These are phyloP conservation scores for Scaptodrosophila lebanonensis DNA, from an alignment of 1,140 invertebrate species.

Conservation along the genomic window DNA sequence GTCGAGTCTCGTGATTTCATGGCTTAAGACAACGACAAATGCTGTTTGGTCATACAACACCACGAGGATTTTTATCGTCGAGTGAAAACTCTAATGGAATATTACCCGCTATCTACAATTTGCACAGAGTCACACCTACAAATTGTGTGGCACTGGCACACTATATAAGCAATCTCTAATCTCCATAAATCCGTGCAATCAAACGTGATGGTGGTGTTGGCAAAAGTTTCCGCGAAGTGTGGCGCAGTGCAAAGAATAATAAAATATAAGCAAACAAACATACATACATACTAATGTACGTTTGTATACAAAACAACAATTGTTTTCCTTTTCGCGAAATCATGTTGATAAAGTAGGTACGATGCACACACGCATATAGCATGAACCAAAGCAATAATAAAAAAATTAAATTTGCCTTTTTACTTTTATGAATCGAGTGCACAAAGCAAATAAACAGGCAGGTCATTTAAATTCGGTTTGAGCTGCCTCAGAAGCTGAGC, in stretches of 20 bases:
- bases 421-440: constrained; percentile 45
- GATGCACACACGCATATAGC: not conserved
- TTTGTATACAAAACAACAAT: too few species aligned
- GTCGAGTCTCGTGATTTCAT: too few species aligned
- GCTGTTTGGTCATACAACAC: too few species aligned
- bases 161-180: too few species aligned
- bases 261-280: too few species aligned
- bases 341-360: constrained; percentile 53
- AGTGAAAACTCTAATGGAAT: too few species aligned
- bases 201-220: constrained; percentile 30
- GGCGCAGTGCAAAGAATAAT: constrained; percentile 12
- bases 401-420: constrained; percentile 22
- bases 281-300: too few species aligned
- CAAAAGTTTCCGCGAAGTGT: constrained; percentile 70
- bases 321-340: constrained; percentile 19
- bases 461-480: not conserved
- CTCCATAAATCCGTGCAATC: constrained; percentile 38
- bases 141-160: too few species aligned
- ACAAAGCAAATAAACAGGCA: constrained; percentile 21
- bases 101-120: not conserved
- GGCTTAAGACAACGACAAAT: too few species aligned
- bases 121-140: not conserved
- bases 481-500: too few species aligned
- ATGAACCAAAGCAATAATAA: constrained; percentile 13
- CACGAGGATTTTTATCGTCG: too few species aligned